Evolutionary conservation across 2,113 vertebrate genomes (phyloP), one percentile per base, ranked within the genome.

Genomic region (Rutilus rutilus): DNA sequence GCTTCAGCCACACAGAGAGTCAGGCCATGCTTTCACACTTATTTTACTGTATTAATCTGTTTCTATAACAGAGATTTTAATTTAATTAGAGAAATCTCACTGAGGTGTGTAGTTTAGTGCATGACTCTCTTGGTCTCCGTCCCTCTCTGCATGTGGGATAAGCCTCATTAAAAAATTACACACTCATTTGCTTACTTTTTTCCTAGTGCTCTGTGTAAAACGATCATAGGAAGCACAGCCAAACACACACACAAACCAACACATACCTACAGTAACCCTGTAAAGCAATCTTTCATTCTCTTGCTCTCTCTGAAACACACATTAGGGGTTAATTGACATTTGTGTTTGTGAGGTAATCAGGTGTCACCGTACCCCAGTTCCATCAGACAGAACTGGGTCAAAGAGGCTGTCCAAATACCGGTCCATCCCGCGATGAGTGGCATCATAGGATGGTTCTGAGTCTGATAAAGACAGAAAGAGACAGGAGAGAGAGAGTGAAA

Each of bases 341-440:
- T 88, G 87, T 87, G 89, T 89, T 89, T 84, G 74, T 80, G 64
- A 42, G 69, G 52, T 60, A 67, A 71, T 75, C 71, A 64, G 84
- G 71, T 78, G 79, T 88, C 90, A 88, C 82, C 93, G 91, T 94
- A 99, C 98, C 95, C 92, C 94, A 17, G 94, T 94, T 89, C 96
- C 95, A 0, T 96, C 97, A 64, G 96, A 97, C 77, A 99, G 95
- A 23, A 97, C 97, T 0, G 98, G 97, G 87, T 97, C 95, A 3
- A 99, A 99, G 86, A 99, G 96, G 87, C 97, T 99, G 92, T 99
- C 98, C 84, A 99, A 95, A 91, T 98, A 99, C 19, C 93, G 93
- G 85, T 99, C 98, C 95, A 99, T 94, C 19, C 96, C 97, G 87
- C 93, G 96, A 83, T 96, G 96, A 85, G 87, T 73, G 47, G 25